These are phyloP conservation scores for Hozukius guyotensis DNA, from an alignment of 2,797 vertebrate genomes.

Conservation along the genomic window DNA sequence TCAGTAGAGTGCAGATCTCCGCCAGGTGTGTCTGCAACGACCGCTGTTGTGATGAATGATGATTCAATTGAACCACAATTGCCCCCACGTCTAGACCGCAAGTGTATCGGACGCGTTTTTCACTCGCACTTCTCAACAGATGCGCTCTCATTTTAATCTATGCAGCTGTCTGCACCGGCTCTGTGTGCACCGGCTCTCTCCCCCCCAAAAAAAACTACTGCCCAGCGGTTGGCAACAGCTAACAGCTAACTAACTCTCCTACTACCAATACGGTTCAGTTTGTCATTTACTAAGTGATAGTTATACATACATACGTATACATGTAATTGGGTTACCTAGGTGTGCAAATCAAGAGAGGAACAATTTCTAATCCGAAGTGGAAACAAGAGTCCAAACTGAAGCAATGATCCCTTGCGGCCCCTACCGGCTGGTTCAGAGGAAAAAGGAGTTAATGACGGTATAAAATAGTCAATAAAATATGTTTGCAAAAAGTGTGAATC, in stretches of 20 bases:
- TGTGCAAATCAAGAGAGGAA: not conserved
- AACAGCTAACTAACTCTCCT: not conserved
- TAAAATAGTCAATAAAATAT: not conserved
- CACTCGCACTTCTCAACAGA: not conserved
- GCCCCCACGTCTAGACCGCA: not conserved
- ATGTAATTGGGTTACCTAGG: not conserved
- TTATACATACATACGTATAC: not conserved
- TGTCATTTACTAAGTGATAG: not conserved
- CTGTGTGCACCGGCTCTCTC: not conserved
- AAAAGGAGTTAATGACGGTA: fast-evolving
- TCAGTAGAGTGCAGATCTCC: not conserved
- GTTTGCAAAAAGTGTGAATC: not conserved
- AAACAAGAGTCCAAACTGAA: not conserved
- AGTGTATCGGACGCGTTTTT: not conserved
- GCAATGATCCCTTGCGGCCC: too few species aligned
- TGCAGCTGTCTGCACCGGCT: not conserved
- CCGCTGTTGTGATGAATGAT: not conserved
- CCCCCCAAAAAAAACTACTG: not conserved
- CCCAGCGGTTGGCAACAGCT: not conserved
- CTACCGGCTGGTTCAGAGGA: not conserved
- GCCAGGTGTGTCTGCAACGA: not conserved
- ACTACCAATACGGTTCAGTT: not conserved
- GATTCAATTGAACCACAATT: not conserved
- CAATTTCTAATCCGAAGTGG: too few species aligned
- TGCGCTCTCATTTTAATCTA: not conserved